Base-by-base conservation (phyloP, 1,140 invertebrate genomes). In the Drosophila ercepeae region DNA sequence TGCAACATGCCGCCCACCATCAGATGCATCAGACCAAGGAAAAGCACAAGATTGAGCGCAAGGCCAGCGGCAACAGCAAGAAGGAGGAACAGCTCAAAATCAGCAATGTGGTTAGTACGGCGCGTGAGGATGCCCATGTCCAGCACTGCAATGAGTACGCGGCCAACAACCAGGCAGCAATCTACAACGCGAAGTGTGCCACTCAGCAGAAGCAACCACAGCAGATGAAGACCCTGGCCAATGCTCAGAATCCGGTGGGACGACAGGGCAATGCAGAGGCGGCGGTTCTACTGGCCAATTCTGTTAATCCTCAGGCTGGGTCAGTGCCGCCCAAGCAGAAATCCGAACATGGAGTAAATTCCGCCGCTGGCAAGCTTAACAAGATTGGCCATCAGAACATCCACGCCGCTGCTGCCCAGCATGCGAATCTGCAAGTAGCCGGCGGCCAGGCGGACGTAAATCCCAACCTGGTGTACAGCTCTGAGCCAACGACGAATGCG, bases 401-500 rank as follows among this genome's bases (percentile, higher is more conserved):
- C n/a, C 81, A 84, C 42, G 45, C 72, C 11, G 6, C 36, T 6
- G 1, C 71, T 4, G 4, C 64, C 1, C 50, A 63, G 23, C 82
- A 86, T 21, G 9, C 73, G 1, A 86, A 77, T 23, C 36, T 86
- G 21, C 75, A 84, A 41, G 79, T 75, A 9, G 46, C 57, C 23
- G 51, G 60, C 14, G 70, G 60, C 34, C 81, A 84, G 11, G 9
- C 77, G 7, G 83, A 88, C 45, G 77, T 82, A 7, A 86, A 81
- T 55, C 52, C 73, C 1, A 88, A 77, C 23, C 65, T 86, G 45
- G 64, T 86, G 0, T 86, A 86, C 46, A 88, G 53, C 19, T 57
- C 82, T 4, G 82, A 88, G 27, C 6, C 82, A 11, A 14, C 64
- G 0, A 5, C 95, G 1, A 97, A 96, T 23, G 57, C 77, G 5